A percentile compares a stretch with the other conserved stretches of the same genome.
Evolutionary conservation across 2,888 invertebrate species (phyloP).

Genomic region (Eupeodes luniger): DNA sequence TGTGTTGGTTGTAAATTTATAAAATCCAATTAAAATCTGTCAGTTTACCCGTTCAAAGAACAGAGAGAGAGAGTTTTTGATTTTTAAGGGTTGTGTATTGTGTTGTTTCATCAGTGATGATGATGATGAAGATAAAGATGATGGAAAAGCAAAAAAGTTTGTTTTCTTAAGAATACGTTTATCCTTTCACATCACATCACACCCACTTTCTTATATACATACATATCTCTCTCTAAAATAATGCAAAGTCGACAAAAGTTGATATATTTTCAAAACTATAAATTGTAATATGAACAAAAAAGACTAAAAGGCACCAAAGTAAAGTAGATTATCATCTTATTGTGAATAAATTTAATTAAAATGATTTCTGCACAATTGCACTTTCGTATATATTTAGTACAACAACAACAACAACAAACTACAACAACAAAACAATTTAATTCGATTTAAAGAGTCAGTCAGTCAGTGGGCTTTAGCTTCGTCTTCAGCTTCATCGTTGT

Average conservation of each 20-base stretch:
- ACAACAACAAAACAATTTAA: slow-evolving; percentile 37
- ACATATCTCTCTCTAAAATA: background rate
- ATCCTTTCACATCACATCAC: background rate
- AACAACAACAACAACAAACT: background rate
- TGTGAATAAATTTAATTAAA: slow-evolving; percentile 60
- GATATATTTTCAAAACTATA: slow-evolving; percentile 1
- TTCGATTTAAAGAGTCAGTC: slow-evolving; percentile 34
- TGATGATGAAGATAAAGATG: too few species aligned
- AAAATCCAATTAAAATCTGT: slow-evolving; percentile 48
- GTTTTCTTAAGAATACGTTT: slow-evolving; percentile 19
- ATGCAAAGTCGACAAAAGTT: slow-evolving; percentile 16
- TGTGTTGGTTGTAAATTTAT: slow-evolving; percentile 22
- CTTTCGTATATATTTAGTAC: slow-evolving; percentile 9
- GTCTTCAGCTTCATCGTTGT: background rate
- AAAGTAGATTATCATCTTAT: slow-evolving; percentile 44
- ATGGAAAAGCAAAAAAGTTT: background rate
- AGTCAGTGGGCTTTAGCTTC: background rate
- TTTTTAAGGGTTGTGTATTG: background rate
- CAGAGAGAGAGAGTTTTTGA: background rate
- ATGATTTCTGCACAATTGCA: slow-evolving; percentile 48
- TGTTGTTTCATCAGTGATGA: too few species aligned
- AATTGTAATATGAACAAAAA: background rate
- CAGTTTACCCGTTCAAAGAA: slow-evolving; percentile 11
- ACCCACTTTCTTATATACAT: background rate
- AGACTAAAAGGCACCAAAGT: background rate